Evolutionary conservation across 2,888 invertebrate species (phyloP), one percentile per base, ranked within the genome.

Genomic region (Empis stercorea): DNA sequence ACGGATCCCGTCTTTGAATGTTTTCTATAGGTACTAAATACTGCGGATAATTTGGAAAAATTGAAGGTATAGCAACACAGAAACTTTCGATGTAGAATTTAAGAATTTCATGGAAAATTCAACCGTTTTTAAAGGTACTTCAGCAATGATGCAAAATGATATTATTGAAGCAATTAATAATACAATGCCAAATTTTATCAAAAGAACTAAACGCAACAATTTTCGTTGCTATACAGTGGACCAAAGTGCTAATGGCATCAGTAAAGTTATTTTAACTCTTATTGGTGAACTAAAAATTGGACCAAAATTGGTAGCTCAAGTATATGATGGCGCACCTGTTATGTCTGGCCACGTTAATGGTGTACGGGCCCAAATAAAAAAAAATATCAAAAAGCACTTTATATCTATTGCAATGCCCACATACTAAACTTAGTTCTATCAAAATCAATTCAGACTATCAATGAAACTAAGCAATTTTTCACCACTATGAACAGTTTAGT

Each of bases 111-210:
- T 48, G 44, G 44, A 44, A 44, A 44, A 34, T 30, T 44, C 37
- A 10, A 48, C 38, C 27, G 30, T 44, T 36, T 48, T 48, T 34
- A 41, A 47, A 17, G 38, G 44, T 44, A 48, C 48, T 14, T 48
- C 48, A n/a, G 48, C 41, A 44, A 40, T 20, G 5, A 48, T 48
- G 44, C 40, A 44, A 48, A 48, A 48, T 37, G 48, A 48, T 14
- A 44, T 48, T 17, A 48, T 48, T 48, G 47, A 47, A 47, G 40
- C 48, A 48, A 41, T 44, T 14, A 48, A 41, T 17, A 48, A 42
- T 47, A 44, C 43, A 9, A 43, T 47, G 42, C 34, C 39, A 40
- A 44, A 17, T 11, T n/a, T n/a, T n/a, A n/a, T n/a, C n/a, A n/a
- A n/a, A n/a, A n/a, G n/a, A n/a, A n/a, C n/a, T n/a, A n/a, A n/a